phyloP scores from a whole-genome alignment of 2,888 invertebrate genomes.

The Thymelicus lineola region DNA sequence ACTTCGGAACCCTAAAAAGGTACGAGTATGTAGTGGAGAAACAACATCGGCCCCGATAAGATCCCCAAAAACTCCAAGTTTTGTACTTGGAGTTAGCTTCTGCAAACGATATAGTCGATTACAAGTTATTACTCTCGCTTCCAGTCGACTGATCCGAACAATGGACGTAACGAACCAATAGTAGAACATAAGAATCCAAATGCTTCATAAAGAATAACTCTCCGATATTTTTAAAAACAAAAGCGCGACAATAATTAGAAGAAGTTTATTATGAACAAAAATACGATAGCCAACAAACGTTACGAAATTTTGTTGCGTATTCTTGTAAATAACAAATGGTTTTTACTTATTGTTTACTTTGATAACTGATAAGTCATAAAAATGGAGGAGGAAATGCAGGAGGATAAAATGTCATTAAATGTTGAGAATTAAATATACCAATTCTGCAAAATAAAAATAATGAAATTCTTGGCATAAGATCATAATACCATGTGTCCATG shows the following conservation, averaged over 20 bases:
- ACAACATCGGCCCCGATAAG: neutral
- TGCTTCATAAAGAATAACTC: slow-evolving; percentile 10
- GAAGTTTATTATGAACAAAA: neutral
- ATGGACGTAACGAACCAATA: slow-evolving; percentile 28
- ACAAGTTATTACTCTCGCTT: slow-evolving; percentile 30
- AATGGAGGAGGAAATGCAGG: no score
- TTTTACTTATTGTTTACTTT: no score
- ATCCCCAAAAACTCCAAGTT: neutral
- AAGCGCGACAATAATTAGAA: neutral
- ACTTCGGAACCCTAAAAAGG: no score
- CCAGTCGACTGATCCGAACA: slow-evolving; percentile 30
- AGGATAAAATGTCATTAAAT: no score
- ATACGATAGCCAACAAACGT: neutral
- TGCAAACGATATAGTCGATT: slow-evolving; percentile 28
- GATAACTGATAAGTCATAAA: no score
- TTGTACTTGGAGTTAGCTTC: slow-evolving; percentile 2
- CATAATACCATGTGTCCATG: no score
- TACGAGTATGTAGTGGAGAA: neutral
- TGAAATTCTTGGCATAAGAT: no score
- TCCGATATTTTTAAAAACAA: slow-evolving; percentile 1
- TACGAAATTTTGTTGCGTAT: no score
- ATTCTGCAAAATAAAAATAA: no score
- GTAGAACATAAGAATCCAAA: slow-evolving; percentile 16
- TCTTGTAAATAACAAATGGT: no score
- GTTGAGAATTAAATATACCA: no score